Evolutionary conservation across 2,888 invertebrate genomes (phyloP).

Genomic region (Parascotia fuliginaria): DNA sequence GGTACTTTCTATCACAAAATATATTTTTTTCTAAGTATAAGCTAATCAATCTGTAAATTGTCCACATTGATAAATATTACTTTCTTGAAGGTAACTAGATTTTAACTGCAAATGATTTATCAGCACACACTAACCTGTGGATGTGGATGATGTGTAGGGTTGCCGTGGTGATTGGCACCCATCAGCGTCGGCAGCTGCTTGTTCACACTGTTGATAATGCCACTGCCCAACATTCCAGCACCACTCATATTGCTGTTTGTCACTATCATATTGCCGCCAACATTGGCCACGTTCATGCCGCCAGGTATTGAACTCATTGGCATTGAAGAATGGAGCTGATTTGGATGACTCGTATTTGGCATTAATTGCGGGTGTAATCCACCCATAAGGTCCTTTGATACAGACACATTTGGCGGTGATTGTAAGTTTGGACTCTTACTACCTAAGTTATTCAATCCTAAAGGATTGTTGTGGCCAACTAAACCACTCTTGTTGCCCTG

Average conservation of each 20-base stretch:
- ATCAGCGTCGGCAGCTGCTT: constrained; percentile 90
- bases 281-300: constrained; percentile 89
- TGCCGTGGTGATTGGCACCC: constrained; percentile 83
- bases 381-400: constrained; percentile 92
- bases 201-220: constrained; percentile 91
- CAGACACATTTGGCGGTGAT: constrained; percentile 93
- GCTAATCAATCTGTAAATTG: too few relatives aligned
- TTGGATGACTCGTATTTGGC: constrained; percentile 90
- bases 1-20: too few relatives aligned
- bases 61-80: too few relatives aligned
- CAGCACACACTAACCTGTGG: constrained; percentile 77
- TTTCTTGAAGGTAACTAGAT: too few relatives aligned
- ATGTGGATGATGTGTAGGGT: constrained; percentile 76
- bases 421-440: constrained; percentile 94
- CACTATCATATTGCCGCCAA: constrained; percentile 91
- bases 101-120: too few relatives aligned
- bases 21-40: too few relatives aligned
- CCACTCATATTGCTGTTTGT: constrained; percentile 90
- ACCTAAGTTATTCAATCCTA: constrained; percentile 91
- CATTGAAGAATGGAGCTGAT: constrained; percentile 85
- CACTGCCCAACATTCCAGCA: constrained; percentile 90
- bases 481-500: constrained; percentile 90
- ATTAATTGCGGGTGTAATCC: constrained; percentile 89
- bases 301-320: constrained; percentile 90
- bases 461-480: constrained; percentile 89